Evolutionary conservation across 2,888 invertebrate species (phyloP).

Genomic region (Formica aserva): DNA sequence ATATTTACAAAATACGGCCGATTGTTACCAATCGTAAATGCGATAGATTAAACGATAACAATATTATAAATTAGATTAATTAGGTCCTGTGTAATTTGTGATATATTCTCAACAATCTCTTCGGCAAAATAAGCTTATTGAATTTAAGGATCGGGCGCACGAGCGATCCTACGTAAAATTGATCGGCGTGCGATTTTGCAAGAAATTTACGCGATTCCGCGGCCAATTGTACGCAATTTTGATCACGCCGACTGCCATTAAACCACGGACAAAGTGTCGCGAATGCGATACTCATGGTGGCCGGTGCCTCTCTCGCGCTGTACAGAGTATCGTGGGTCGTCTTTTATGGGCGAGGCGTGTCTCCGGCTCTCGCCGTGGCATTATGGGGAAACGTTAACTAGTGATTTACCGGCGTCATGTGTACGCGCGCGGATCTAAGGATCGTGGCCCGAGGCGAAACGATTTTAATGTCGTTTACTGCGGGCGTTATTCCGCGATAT

Average conservation of each 20-base stretch:
- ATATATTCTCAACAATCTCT: neutral
- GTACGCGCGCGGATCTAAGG: slow-evolving; percentile 56
- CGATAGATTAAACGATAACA: slow-evolving; percentile 30
- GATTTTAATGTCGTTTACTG: slow-evolving; percentile 71
- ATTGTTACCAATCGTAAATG: slow-evolving; percentile 22
- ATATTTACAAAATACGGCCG: slow-evolving; percentile 40
- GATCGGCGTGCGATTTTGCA: neutral
- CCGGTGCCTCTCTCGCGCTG: slow-evolving; percentile 31
- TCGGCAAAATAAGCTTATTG: neutral
- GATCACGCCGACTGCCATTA: slow-evolving; percentile 38
- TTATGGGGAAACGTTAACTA: slow-evolving; percentile 75
- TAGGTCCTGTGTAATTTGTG: neutral
- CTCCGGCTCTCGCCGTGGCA: slow-evolving; percentile 77
- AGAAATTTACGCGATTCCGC: neutral
- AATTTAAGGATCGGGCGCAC: neutral
- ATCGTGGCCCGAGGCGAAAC: slow-evolving; percentile 57
- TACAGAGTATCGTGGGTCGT: slow-evolving; percentile 61
- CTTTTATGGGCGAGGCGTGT: slow-evolving; percentile 83
- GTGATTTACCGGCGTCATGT: slow-evolving; percentile 78
- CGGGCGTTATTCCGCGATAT: slow-evolving; percentile 72
- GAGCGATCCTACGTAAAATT: neutral
- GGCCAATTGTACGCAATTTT: slow-evolving; percentile 4
- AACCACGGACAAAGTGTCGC: slow-evolving; percentile 47
- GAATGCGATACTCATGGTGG: slow-evolving; percentile 21
- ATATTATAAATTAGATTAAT: slow-evolving; percentile 34